phyloP scores from a whole-genome alignment of 2,113 vertebrate genomes.

The Oncorhynchus gorbuscha region DNA sequence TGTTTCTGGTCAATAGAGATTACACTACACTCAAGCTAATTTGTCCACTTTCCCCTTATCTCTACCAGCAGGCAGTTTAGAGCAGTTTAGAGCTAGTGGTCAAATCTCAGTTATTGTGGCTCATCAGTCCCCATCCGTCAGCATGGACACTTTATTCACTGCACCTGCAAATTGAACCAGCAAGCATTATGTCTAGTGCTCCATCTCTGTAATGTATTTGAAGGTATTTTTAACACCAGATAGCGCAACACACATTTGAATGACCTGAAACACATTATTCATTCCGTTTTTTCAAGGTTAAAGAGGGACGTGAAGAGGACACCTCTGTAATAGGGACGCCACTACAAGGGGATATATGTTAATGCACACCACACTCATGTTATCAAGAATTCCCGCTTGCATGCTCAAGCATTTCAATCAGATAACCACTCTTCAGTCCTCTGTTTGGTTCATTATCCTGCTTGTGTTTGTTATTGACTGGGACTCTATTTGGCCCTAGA shows the following conservation, averaged over 20 bases:
- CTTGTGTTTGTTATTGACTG: slow-evolving; percentile 21
- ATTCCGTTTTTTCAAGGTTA: slow-evolving; percentile 62
- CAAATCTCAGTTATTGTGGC: slow-evolving; percentile 30
- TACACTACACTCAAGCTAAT: not conserved
- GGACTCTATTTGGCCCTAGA: slow-evolving; percentile 8
- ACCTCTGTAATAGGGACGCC: slow-evolving; percentile 51
- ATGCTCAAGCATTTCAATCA: slow-evolving; percentile 27
- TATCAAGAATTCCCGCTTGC: slow-evolving; percentile 30
- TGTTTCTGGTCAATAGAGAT: not conserved
- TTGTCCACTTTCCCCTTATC: slow-evolving; percentile 6
- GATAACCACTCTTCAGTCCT: slow-evolving; percentile 15
- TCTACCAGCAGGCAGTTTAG: not conserved
- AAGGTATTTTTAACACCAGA: slow-evolving; percentile 52
- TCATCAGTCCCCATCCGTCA: slow-evolving; percentile 1
- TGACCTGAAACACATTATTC: slow-evolving; percentile 47
- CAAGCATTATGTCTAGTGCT: slow-evolving; percentile 46
- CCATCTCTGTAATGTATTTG: slow-evolving; percentile 42
- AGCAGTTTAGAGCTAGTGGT: slow-evolving; percentile 11
- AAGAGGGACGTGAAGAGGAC: slow-evolving; percentile 46
- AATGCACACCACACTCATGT: slow-evolving; percentile 40
- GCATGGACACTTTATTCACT: slow-evolving; percentile 35
- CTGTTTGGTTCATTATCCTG: slow-evolving; percentile 19
- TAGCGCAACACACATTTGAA: slow-evolving; percentile 41
- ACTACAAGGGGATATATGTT: slow-evolving; percentile 50
- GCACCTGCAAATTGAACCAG: slow-evolving; percentile 49